phyloP scores from a whole-genome alignment of 2,113 vertebrate species.

The Ptilonorhynchus violaceus region DNA sequence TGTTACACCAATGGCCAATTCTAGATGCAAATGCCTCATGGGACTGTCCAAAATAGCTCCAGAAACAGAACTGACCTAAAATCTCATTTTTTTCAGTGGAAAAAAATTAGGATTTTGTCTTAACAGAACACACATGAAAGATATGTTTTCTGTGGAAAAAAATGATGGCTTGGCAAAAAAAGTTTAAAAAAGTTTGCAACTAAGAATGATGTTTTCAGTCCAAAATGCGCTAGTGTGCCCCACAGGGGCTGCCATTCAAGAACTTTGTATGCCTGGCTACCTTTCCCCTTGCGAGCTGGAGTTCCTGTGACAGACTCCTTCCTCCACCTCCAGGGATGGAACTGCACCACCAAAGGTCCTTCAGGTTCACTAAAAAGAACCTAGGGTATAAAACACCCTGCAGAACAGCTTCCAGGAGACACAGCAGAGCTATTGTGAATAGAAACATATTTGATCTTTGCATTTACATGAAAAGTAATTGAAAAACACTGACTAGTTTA shows the following conservation, averaged over 20 bases:
- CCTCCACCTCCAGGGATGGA: not conserved
- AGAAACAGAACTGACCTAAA: not conserved
- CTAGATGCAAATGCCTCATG: not conserved
- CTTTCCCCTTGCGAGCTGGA: not conserved
- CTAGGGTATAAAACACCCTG: not conserved
- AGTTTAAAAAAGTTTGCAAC: not conserved
- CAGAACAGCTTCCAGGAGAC: not conserved
- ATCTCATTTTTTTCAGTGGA: not conserved
- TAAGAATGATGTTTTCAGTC: not conserved
- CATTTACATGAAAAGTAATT: not conserved
- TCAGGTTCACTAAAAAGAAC: not conserved
- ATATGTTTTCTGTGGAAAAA: not conserved
- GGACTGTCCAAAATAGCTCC: not conserved
- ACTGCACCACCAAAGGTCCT: not conserved
- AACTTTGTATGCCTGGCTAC: not conserved
- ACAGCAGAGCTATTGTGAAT: not conserved
- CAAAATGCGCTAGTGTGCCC: not conserved
- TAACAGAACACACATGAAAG: not conserved
- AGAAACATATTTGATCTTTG: not conserved
- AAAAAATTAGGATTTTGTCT: not conserved
- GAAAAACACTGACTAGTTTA: not conserved
- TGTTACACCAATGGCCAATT: not conserved
- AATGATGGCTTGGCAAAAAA: not conserved
- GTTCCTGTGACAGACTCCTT: not conserved
- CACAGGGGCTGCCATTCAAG: not conserved